Percentiles rank a stretch among this genome's conserved stretches.
Evolutionary conservation across 2,888 invertebrate genomes (phyloP).

Genomic region (Helobdella robusta): DNA sequence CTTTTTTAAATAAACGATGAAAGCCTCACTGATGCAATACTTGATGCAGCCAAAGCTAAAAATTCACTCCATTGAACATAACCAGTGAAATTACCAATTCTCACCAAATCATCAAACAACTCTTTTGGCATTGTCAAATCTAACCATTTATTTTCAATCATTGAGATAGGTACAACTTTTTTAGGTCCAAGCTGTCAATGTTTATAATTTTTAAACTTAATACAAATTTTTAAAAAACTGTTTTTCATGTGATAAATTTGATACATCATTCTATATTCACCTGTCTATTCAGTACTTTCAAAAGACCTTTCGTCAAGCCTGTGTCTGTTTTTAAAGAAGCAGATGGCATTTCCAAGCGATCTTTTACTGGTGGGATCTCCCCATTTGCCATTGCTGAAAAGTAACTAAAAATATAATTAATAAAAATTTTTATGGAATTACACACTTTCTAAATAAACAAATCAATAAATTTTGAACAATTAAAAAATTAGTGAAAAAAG

Average conservation of each 20-base stretch:
- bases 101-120: conserved; percentile 61
- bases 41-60: conserved; percentile 59
- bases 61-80: conserved; percentile 65
- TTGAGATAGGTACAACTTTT: conserved; percentile 40
- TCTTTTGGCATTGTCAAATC: conserved; percentile 52
- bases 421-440: too few species aligned
- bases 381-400: conserved; percentile 69
- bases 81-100: conserved; percentile 62
- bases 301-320: conserved; percentile 68
- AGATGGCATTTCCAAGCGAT: conserved; percentile 54
- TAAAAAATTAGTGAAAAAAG: too few species aligned
- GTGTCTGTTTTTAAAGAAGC: conserved; percentile 55
- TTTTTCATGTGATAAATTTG: too few species aligned
- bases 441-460: too few species aligned
- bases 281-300: conserved; percentile 68
- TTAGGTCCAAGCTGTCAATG: conserved; percentile 46
- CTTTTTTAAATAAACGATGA: too few species aligned
- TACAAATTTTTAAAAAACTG: not conserved
- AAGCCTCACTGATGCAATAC: conserved; percentile 36
- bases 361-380: conserved; percentile 70
- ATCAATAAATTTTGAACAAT: too few species aligned
- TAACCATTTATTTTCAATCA: conserved; percentile 48
- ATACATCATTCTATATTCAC: too few species aligned
- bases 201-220: not conserved
- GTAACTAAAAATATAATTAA: conserved; percentile 46